phyloP scores from a whole-genome alignment of 1,140 invertebrate genomes.

The Holotrichia oblita region DNA sequence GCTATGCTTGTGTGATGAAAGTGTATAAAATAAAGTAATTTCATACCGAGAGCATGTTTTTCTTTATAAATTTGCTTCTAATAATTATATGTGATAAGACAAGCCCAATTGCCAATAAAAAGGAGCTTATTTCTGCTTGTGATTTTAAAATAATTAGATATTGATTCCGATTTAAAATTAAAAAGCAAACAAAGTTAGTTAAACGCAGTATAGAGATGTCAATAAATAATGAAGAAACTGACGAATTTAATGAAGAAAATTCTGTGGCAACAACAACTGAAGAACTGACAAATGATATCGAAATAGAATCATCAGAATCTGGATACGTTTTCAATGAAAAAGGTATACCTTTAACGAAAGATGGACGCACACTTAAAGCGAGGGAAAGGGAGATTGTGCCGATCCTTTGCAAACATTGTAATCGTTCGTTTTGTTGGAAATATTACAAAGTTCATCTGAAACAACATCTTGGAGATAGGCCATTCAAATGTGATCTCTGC shows the following conservation, averaged over 20 bases:
- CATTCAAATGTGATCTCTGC: constrained; percentile 45
- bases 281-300: too few relatives aligned
- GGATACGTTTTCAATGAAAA: neutral
- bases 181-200: too few relatives aligned
- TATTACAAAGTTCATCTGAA: constrained; percentile 42
- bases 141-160: constrained; percentile 1
- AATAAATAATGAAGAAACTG: too few relatives aligned
- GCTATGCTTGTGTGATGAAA: neutral
- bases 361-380: neutral
- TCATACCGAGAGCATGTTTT: neutral
- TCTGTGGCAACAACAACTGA: too few relatives aligned
- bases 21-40: neutral
- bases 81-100: neutral
- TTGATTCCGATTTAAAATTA: too few relatives aligned
- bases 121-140: neutral
- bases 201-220: too few relatives aligned
- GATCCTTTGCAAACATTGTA: neutral
- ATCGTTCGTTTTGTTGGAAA: neutral
- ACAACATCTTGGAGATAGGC: constrained; percentile 46
- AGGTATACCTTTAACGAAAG: neutral
- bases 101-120: neutral
- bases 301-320: neutral
- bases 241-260: too few relatives aligned
- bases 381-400: neutral
- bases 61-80: neutral